A percentile compares a stretch with the other conserved stretches of the same genome.
Conservation (phyloP, 1,140 invertebrate species). For the Aplysia californica region DNA sequence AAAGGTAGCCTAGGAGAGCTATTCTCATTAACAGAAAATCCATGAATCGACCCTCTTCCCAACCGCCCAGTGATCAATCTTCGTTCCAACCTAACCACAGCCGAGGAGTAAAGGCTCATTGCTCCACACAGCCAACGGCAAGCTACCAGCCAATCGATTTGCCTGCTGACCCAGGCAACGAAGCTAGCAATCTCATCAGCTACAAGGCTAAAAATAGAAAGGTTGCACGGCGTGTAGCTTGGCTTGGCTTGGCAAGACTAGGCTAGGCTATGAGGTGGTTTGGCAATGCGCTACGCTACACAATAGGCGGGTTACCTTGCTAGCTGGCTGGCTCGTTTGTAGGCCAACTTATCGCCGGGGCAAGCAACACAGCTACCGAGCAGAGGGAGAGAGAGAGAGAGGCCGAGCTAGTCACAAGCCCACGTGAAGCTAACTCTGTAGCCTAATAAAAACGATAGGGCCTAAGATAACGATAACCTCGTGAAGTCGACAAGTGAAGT, state of each 20-base stretch:
- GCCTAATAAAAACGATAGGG: not conserved
- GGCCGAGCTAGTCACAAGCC: not conserved
- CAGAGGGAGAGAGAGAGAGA: not conserved
- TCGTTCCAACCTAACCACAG: no score
- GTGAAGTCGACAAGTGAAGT: not conserved
- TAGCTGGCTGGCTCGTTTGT: slow-evolving; percentile 5
- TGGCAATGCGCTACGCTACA: no score
- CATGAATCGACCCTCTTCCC: not conserved
- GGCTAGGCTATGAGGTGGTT: not conserved
- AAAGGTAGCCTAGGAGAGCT: not conserved
- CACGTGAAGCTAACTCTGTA: not conserved
- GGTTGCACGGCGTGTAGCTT: not conserved
- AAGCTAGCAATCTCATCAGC: not conserved
- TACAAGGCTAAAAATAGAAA: slow-evolving; percentile 16
- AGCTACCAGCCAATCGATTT: slow-evolving; percentile 21
- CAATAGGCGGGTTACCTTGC: not conserved
- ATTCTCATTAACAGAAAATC: not conserved
- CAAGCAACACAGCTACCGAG: slow-evolving; percentile 9
- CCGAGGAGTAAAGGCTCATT: no score
- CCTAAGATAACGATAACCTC: not conserved
- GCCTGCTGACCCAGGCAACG: slow-evolving; percentile 23
- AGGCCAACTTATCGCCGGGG: slow-evolving; percentile 12
- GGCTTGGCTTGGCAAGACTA: slow-evolving; percentile 16
- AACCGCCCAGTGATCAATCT: not conserved
- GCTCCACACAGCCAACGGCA: not conserved